Base-by-base conservation (phyloP, 1,140 invertebrate genomes). In the Saxidomus purpurata region DNA sequence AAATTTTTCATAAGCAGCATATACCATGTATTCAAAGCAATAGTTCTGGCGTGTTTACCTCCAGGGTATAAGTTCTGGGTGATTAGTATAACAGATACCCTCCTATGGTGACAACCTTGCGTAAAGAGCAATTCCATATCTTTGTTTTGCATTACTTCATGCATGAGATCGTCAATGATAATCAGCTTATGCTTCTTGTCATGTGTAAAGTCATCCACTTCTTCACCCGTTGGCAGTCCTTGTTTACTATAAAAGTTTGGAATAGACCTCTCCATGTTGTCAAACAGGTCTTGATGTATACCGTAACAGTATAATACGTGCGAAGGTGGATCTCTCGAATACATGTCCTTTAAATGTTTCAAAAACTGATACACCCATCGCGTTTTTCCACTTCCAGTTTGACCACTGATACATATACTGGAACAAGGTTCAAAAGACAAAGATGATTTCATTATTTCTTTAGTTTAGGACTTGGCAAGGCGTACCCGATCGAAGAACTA, bases 1-100 rank as follows among this genome's bases (percentile, higher is more conserved):
- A 76, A 40, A 76, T 76, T 76, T 28, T 76, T 76, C 38, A 76
- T 40, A 13, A 76, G 71, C n/a, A n/a, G n/a, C n/a, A n/a, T n/a
- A n/a, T 40, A 76, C 71, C 71, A 76, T 25, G 71, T 76, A 28
- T 76, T 76, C 11, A 76, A 43, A 11, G 71, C 71, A 1, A 76
- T 76, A 40, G 71, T 76, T 76, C 71, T 76, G 28, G 71, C 43
- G 71, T 8, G 43, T 43, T 6, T 40, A n/a, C n/a, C n/a, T n/a
- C n/a, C n/a, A n/a, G n/a, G n/a, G n/a, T n/a, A n/a, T n/a, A n/a
- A n/a, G n/a, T n/a, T n/a, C n/a, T n/a, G n/a, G n/a, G n/a, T n/a
- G n/a, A n/a, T n/a, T n/a, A n/a, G n/a, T n/a, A n/a, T n/a, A n/a
- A n/a, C n/a, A n/a, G n/a, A n/a, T n/a, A n/a, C n/a, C n/a, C n/a